Evolutionary conservation across 1,140 invertebrate species (phyloP).

Genomic region (Euwallacea similis): DNA sequence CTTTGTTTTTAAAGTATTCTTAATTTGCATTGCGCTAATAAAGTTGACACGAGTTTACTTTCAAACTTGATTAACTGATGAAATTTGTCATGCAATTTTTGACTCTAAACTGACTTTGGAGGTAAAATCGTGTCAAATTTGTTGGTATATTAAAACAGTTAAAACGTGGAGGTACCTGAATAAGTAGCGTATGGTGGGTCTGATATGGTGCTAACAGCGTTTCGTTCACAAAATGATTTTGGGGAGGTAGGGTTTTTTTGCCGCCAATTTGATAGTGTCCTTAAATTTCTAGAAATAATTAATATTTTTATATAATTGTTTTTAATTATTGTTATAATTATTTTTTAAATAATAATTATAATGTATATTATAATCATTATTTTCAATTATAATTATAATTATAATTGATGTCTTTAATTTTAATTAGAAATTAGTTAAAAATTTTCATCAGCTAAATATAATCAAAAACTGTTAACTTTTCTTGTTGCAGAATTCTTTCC

Average conservation of each 20-base stretch:
- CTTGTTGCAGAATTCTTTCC: constrained; percentile 49
- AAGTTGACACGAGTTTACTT: too few species aligned
- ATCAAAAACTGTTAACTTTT: constrained; percentile 40
- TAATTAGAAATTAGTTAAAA: background rate
- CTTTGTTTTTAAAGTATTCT: too few species aligned
- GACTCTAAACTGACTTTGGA: too few species aligned
- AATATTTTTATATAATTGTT: background rate
- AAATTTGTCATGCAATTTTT: too few species aligned
- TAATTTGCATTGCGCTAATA: too few species aligned
- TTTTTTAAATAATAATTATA: too few species aligned
- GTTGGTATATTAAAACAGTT: too few species aligned
- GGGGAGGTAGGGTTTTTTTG: constrained; percentile 40
- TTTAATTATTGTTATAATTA: constrained; percentile 1
- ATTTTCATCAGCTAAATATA: background rate
- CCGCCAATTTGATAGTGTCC: constrained; percentile 44
- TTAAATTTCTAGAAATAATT: constrained; percentile 41
- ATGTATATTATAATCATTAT: too few species aligned
- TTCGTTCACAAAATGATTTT: constrained; percentile 26
- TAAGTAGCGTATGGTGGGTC: constrained; percentile 36
- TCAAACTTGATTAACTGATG: too few species aligned
- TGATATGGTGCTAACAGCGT: constrained; percentile 2
- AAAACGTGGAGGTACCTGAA: constrained; percentile 9
- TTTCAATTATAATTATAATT: too few species aligned
- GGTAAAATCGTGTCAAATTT: too few species aligned
- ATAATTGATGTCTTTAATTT: too few species aligned